These are phyloP conservation scores for Lineus longissimus DNA, from an alignment of 1,140 invertebrate species.

Conservation along the genomic window DNA sequence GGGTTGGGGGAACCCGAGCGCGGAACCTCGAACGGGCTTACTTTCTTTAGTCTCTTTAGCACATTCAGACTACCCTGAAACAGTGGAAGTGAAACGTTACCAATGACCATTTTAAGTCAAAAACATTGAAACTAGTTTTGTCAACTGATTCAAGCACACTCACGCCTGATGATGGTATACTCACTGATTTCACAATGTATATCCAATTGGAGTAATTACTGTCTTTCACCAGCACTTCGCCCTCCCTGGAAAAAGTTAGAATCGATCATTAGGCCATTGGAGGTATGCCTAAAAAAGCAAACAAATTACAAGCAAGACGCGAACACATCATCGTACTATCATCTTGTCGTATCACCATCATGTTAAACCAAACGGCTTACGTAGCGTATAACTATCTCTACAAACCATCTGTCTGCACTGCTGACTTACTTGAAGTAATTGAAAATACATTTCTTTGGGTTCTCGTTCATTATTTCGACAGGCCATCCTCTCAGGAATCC, in stretches of 20 bases:
- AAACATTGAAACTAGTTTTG: background rate
- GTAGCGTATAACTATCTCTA: too few relatives aligned
- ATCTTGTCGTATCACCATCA: too few relatives aligned
- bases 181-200: constrained; percentile 46
- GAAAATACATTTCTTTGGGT: constrained; percentile 32
- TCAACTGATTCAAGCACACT: background rate
- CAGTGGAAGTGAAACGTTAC: background rate
- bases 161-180: too few relatives aligned
- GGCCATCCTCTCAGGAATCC: constrained; percentile 38
- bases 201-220: constrained; percentile 48
- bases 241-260: constrained; percentile 20
- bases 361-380: too few relatives aligned
- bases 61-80: constrained; percentile 37
- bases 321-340: too few relatives aligned
- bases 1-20: too few relatives aligned
- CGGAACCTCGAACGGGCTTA: too few relatives aligned
- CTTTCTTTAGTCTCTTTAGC: constrained; percentile 28
- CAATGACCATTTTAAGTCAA: background rate
- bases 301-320: too few relatives aligned
- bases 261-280: background rate
- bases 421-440: constrained; percentile 44
- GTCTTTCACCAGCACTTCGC: constrained; percentile 39
- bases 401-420: too few relatives aligned
- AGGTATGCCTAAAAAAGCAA: background rate
- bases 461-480: constrained; percentile 24